A percentile compares a stretch with the other conserved stretches of the same genome.
These are phyloP conservation scores for Lithobates pipiens DNA, from an alignment of 2,797 vertebrate species.

Conservation along the genomic window DNA sequence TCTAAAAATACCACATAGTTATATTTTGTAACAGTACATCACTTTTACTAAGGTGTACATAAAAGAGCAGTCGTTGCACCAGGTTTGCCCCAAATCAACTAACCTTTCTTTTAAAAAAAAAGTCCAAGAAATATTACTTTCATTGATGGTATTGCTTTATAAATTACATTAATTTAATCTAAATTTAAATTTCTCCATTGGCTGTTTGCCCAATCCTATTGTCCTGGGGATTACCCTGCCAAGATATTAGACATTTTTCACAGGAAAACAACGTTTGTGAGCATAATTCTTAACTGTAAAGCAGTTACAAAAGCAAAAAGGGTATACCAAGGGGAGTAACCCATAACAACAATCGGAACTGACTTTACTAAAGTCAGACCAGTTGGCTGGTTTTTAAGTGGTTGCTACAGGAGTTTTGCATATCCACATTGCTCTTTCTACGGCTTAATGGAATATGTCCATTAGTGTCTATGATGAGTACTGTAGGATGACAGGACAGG, in stretches of 20 bases:
- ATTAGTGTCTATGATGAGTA: background rate
- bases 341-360: too few relatives aligned
- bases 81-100: background rate
- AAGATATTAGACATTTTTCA: too few relatives aligned
- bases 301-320: too few relatives aligned
- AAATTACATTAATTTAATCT: background rate
- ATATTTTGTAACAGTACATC: conserved; percentile 8
- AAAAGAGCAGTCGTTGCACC: background rate
- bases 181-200: background rate
- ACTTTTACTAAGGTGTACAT: conserved; percentile 15
- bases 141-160: background rate
- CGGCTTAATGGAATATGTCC: too few relatives aligned
- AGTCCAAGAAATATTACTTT: background rate
- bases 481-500: background rate
- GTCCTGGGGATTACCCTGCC: background rate
- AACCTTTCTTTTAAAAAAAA: background rate
- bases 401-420: background rate
- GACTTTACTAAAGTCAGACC: too few relatives aligned
- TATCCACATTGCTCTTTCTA: too few relatives aligned
- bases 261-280: too few relatives aligned
- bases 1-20: conserved; percentile 13
- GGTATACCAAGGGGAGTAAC: too few relatives aligned
- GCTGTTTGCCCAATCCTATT: background rate
- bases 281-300: too few relatives aligned
- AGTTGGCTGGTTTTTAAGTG: background rate